Base-by-base conservation (phyloP, 2,888 invertebrate genomes). In the Lasioglossum figueresi region DNA sequence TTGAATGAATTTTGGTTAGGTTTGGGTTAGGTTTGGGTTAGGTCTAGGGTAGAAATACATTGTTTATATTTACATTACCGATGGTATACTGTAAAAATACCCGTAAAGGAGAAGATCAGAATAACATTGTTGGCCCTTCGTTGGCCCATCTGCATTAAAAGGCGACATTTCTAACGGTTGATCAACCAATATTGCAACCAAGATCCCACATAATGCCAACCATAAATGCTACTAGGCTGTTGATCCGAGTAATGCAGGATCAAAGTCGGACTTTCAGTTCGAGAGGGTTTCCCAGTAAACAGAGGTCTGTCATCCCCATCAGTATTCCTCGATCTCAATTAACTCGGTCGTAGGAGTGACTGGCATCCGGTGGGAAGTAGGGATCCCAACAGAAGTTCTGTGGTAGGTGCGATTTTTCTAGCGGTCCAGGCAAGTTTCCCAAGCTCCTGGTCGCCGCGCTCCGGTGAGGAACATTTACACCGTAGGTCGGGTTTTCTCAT, bases 401-500 rank as follows among this genome's bases (percentile, higher is more conserved):
- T 23, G 45, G 31, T 75, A 45, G 83, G 72, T 72, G 78, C n/a
- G 63, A 84, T 84, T 84, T 84, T 84, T 79, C 79, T 79, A 43
- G 27, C 56, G 78, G 43, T 27, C 63, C 63, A 4, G 37, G 79
- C 37, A 45, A 83, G 34, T 16, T 23, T 5, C 14, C 23, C 31
- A 16, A 16, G 52, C 23, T 10, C 14, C 19, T 59, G 19, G 48
- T 27, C 56, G 56, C 12, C n/a, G 27, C 68, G 76, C 10, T 8
- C 23, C n/a, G n/a, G n/a, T 3, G 52, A 78, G 77, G 80, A 80
- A 79, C 83, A 77, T 88, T 88, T 88, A 77, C 71, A 79, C 77
- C 27, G 52, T 37, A 34, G 74, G 71, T 79, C 77, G 84, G 66
- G 52, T n/a, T 66, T 82, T 84, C 89, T 89, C 88, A 82, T 89